Evolutionary conservation across 2,113 vertebrate genomes (phyloP), one percentile per base, ranked within the genome.

Genomic region (Rousettus leschenaultii): DNA sequence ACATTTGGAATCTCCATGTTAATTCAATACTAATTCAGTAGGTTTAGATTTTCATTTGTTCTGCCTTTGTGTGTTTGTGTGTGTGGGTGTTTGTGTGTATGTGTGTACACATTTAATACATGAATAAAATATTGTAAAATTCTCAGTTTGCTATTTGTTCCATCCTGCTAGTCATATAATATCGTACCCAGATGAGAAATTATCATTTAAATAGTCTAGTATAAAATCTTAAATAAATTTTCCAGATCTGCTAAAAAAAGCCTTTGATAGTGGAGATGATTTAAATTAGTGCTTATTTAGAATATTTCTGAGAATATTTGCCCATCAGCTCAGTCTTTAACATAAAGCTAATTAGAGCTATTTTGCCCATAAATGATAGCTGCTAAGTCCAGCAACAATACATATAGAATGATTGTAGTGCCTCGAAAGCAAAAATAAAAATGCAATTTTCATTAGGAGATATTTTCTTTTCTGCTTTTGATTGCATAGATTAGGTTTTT

Each of bases 261-360:
- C 45, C n/a, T 78, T 78, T 91, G 65, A 92, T 33, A 94, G 55
- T 65, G 55, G 68, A 92, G 9, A 77, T 92, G 84, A 92, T 88
- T 94, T 84, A 89, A 85, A 88, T 92, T 57, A 73, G 43, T 89
- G 43, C 53, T 85, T 40, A 92, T 95, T 96, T 87, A 77, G 51
- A 74, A n/a, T 22, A 0, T 51, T 87, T 74, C 88, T 73, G 61
- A 71, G 89, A 94, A 78, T 77, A 79, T 88, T 88, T 92, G 16
- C 33, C 63, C 38, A 45, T 84, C 45, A 70, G 55, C 6, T 38
- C 5, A 55, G 83, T 83, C 55, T 38, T 91, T 86, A 91, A 75
- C 24, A 45, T 61, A 33, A 21, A 61, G n/a, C n/a, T 95, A 59
- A 77, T 88, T 88, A 96, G 70, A 94, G 48, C 35, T 96, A 57